phyloP scores from a whole-genome alignment of 2,797 vertebrate genomes.

The Mallotus villosus region DNA sequence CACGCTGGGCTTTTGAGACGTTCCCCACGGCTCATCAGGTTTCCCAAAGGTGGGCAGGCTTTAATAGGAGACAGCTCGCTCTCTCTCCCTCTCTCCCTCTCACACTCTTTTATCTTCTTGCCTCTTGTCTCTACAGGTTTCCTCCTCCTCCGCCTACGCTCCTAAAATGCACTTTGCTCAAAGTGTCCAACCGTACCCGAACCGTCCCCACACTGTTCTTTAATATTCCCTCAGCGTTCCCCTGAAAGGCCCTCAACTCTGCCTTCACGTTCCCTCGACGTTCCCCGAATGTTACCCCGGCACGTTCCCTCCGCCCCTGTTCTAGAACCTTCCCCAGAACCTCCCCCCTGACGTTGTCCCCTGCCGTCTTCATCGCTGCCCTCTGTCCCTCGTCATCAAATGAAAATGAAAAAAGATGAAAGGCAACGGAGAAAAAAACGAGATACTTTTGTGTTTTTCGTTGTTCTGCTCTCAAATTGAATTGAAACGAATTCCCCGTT shows the following conservation, averaged over 20 bases:
- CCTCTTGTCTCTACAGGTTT: conserved; percentile 7
- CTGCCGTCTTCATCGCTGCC: conserved; percentile 39
- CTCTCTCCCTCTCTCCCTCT: conserved; percentile 10
- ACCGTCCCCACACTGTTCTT: neutral
- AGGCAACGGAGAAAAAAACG: neutral
- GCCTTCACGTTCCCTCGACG: no score
- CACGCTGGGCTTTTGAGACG: conserved; percentile 13
- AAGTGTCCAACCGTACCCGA: conserved; percentile 6
- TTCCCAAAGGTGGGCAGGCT: neutral
- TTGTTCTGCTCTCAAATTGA: neutral
- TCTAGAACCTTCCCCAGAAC: no score
- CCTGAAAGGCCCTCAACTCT: no score
- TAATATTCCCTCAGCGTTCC: neutral
- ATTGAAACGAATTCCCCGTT: neutral
- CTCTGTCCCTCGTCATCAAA: conserved; percentile 64
- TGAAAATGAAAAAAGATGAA: no score
- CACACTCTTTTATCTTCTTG: conserved; percentile 1
- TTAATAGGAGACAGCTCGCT: neutral
- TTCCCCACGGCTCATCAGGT: neutral
- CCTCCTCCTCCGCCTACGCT: no score
- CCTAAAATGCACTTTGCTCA: no score
- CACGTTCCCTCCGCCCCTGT: no score
- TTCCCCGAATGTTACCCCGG: no score
- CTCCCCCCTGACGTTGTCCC: conserved; percentile 30
- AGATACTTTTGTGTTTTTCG: neutral